Evolutionary conservation across 1,140 invertebrate species (phyloP).

Genomic region (Bombus huntii): DNA sequence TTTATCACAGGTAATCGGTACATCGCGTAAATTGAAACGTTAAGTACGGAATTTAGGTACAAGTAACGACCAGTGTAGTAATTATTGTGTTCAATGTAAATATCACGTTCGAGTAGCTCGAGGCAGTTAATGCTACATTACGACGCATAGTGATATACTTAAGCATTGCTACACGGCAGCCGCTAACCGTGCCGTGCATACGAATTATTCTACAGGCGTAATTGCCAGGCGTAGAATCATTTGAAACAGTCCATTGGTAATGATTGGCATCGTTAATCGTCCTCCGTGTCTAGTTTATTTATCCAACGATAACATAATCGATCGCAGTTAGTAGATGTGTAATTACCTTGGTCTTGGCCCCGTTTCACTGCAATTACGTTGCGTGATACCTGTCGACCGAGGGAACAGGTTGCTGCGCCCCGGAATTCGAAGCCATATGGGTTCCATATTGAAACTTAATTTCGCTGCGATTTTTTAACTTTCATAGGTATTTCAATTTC

Average conservation of each 20-base stretch:
- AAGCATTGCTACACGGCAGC: neutral
- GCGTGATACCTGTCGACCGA: conserved; percentile 37
- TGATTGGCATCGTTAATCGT: conserved; percentile 12
- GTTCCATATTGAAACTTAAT: neutral
- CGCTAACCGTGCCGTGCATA: neutral
- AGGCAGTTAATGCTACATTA: neutral
- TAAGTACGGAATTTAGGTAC: neutral
- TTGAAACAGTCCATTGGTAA: conserved; percentile 10
- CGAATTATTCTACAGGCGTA: conserved; percentile 8
- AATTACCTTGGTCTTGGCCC: conserved; percentile 42
- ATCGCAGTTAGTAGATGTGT: conserved; percentile 28
- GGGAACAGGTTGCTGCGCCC: conserved; percentile 33
- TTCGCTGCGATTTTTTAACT: neutral
- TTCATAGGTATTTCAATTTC: neutral
- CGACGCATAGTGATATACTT: neutral
- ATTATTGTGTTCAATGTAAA: neutral
- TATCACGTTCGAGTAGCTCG: neutral
- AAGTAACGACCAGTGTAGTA: neutral
- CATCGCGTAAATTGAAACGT: neutral
- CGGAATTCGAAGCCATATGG: conserved; percentile 16
- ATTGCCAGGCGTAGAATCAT: conserved; percentile 6
- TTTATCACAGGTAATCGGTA: neutral
- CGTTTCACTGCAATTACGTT: conserved; percentile 12
- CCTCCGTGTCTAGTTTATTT: conserved; percentile 24
- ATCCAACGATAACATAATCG: conserved; percentile 35